Percentiles rank a stretch among this genome's conserved stretches.
Conservation (phyloP, 2,888 invertebrate species). For the Ormyrus thymus region DNA sequence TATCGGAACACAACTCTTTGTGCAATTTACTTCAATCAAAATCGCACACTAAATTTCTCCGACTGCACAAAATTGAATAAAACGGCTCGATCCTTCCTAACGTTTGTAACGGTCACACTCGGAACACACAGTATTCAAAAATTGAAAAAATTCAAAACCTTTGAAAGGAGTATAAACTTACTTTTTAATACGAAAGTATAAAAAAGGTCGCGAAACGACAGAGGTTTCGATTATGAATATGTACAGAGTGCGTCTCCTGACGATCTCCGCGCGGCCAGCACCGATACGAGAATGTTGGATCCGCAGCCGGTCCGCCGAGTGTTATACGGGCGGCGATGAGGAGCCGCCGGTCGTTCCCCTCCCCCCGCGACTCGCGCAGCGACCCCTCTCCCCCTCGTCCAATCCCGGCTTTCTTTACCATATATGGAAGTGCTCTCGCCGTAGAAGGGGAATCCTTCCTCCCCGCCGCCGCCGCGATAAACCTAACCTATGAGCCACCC, state of each 20-base stretch:
- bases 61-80: not conserved
- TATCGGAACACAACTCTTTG: not conserved
- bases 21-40: not conserved
- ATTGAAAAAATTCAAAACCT: too few species aligned
- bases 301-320: slow-evolving; percentile 68
- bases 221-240: slow-evolving; percentile 58
- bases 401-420: slow-evolving; percentile 85
- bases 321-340: slow-evolving; percentile 68
- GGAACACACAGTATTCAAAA: too few species aligned
- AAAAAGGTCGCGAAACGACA: slow-evolving; percentile 59
- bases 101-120: slow-evolving; percentile 24
- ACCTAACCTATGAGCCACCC: slow-evolving; percentile 49
- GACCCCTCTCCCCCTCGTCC: slow-evolving; percentile 75
- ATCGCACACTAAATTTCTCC: not conserved
- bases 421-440: slow-evolving; percentile 85
- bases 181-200: slow-evolving; percentile 59
- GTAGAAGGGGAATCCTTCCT: slow-evolving; percentile 73
- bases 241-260: slow-evolving; percentile 62
- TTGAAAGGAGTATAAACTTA: slow-evolving; percentile 58
- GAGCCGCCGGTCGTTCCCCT: slow-evolving; percentile 60
- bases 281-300: slow-evolving; percentile 71
- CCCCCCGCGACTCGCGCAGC: slow-evolving; percentile 62
- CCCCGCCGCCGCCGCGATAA: slow-evolving; percentile 36
- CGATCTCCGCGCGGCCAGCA: slow-evolving; percentile 64
- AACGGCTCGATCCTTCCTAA: not conserved